phyloP scores from a whole-genome alignment of 2,888 invertebrate species.

The Drosophila fulvimacula region DNA sequence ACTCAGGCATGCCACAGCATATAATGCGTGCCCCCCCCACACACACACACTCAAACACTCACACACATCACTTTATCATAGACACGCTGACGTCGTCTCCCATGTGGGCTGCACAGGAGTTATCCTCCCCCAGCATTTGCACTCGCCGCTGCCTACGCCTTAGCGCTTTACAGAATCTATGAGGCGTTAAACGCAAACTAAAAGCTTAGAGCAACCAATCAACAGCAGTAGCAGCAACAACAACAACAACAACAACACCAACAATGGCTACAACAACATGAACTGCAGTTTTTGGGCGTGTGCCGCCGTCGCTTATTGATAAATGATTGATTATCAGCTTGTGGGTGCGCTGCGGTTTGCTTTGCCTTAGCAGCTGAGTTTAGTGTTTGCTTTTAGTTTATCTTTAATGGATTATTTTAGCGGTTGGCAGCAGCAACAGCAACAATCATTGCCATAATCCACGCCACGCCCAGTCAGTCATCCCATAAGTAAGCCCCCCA shows the following conservation, averaged over 20 bases:
- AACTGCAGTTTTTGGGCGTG: slow-evolving; percentile 68
- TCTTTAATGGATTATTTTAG: slow-evolving; percentile 79
- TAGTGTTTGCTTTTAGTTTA: slow-evolving; percentile 78
- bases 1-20: slow-evolving; percentile 48
- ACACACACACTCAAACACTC: slow-evolving; percentile 10
- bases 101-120: slow-evolving; percentile 41
- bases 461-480: slow-evolving; percentile 36
- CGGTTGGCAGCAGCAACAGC: slow-evolving; percentile 54
- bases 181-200: slow-evolving; percentile 80
- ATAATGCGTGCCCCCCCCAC: slow-evolving; percentile 61
- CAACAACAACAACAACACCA: slow-evolving; percentile 12
- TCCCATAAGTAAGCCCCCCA: slow-evolving; percentile 58
- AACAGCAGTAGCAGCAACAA: slow-evolving; percentile 39
- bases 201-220: slow-evolving; percentile 68
- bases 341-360: slow-evolving; percentile 73
- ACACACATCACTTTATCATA: slow-evolving; percentile 61
- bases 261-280: slow-evolving; percentile 4
- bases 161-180: slow-evolving; percentile 70
- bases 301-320: slow-evolving; percentile 73
- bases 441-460: slow-evolving; percentile 68
- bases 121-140: neutral
- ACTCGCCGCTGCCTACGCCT: slow-evolving; percentile 18
- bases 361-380: slow-evolving; percentile 72
- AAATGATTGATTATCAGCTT: slow-evolving; percentile 76
- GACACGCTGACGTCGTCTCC: slow-evolving; percentile 50